phyloP scores from a whole-genome alignment of 2,113 vertebrate genomes.

The Mellivora capensis region DNA sequence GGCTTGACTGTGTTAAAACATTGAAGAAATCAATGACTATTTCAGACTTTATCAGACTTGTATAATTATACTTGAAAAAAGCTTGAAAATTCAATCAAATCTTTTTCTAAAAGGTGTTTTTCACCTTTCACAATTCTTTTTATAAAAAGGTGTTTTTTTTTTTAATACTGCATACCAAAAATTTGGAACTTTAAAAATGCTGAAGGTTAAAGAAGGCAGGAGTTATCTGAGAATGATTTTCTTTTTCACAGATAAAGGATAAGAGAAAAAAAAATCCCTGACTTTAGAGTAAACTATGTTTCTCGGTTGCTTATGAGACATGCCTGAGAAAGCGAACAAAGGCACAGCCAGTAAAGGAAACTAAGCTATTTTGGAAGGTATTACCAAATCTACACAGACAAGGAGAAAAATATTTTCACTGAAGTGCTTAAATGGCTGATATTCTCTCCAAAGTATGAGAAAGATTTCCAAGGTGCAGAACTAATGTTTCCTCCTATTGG shows the following conservation, averaged over 20 bases:
- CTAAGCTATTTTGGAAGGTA: background rate
- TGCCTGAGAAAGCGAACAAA: background rate
- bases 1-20: background rate
- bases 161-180: background rate
- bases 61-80: slow-evolving; percentile 20
- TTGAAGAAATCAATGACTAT: background rate
- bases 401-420: background rate
- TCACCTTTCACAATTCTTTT: too few species aligned
- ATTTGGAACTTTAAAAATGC: slow-evolving; percentile 23
- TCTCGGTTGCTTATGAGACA: background rate
- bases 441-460: background rate
- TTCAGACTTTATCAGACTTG: slow-evolving; percentile 32
- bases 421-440: background rate
- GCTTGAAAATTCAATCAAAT: slow-evolving; percentile 17
- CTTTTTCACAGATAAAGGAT: background rate
- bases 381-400: background rate
- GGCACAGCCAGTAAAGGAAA: background rate
- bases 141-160: background rate
- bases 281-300: slow-evolving; percentile 41
- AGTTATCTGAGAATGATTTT: slow-evolving; percentile 27
- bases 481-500: background rate
- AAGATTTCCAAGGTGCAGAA: background rate
- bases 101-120: background rate
- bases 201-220: background rate
- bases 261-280: background rate